Evolutionary conservation across 53 echinoderm and acorn worm genomes (phyloP), one percentile per base, ranked within the genome.

Genomic region (Luidia sarsii): DNA sequence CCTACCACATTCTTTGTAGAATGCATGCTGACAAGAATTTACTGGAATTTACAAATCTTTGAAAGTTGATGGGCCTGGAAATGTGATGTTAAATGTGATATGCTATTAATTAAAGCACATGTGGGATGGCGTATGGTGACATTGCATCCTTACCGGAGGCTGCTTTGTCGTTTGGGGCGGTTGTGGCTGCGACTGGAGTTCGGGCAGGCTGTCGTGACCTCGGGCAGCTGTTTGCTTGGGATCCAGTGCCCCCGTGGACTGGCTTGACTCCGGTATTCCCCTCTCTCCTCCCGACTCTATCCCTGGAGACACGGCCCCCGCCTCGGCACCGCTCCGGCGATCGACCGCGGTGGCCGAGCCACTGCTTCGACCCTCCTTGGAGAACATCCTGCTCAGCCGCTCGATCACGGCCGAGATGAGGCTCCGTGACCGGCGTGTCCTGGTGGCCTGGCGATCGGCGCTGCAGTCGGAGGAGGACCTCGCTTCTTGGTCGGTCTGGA

Each of bases 361-460:
- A 18, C 39, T 57, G 43, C 9, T 39, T 1, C 30, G 43, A 29
- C 28, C 39, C 3, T 61, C 59, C 16, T 48, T 33, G 14, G 77
- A 77, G 61, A 77, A 77, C 31, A 77, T 61, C 29, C 48, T 77
- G 48, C 77, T 60, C 31, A 77, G 31, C 57, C 77, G 45, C 60
- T 60, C 77, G 45, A 77, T 77, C 39, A 77, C 77, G 0, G 77
- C 77, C 3, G 77, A 61, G 30, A 77, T 46, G 18, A 77, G 36
- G 49, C 77, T 77, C 77, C 48, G 59, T 2, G 77, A 77, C 41
- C 77, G 77, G 3, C 33, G 61, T 25, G 30, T n/a, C 9, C n/a
- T 32, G 0, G 35, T 59, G 25, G 48, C 61, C 21, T 2, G 10
- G 11, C 57, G 75, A 43, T 59, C 18, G 13, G 14, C 62, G 4